Evolutionary conservation across 30 jellyfish, hydroid and myxozoan species (phyloP).

Genomic region (Catostylus mosaicus): DNA sequence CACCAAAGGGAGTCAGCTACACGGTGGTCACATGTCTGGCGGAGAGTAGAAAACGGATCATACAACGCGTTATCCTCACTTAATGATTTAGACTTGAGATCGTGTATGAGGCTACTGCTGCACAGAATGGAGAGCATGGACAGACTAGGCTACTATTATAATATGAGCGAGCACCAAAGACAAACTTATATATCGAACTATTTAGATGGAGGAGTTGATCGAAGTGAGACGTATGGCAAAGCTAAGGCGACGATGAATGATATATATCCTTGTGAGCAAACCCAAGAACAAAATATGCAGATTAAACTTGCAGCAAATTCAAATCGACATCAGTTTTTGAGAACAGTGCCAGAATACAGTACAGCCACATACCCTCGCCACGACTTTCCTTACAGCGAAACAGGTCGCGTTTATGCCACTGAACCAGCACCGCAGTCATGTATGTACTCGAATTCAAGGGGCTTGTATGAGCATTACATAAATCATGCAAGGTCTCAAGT

Average conservation of each 20-base stretch:
- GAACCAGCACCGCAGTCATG: conserved; percentile 28
- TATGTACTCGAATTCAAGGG: conserved; percentile 44
- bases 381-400: conserved; percentile 31
- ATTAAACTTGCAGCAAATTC: conserved; percentile 4
- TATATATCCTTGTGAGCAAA: neutral
- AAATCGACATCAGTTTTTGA: conserved; percentile 8
- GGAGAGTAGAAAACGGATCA: neutral
- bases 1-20: conserved; percentile 6
- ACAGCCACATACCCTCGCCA: conserved; percentile 43
- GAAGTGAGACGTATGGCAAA: conserved; percentile 18
- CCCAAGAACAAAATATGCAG: neutral
- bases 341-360: conserved; percentile 27
- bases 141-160: conserved; percentile 29
- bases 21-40: conserved; percentile 45
- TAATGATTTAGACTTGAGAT: neutral
- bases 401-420: conserved; percentile 25
- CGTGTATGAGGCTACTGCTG: neutral
- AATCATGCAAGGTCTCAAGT: conserved; percentile 39
- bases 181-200: conserved; percentile 42
- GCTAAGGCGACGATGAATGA: conserved; percentile 4
- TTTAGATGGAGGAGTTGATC: conserved; percentile 24
- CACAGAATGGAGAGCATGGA: conserved; percentile 27
- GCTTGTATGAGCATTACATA: conserved; percentile 24
- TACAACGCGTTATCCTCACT: neutral
- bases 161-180: conserved; percentile 28